A percentile compares a stretch with the other conserved stretches of the same genome.
phyloP scores from a whole-genome alignment of 2,888 invertebrate species.

The Esperia sulphurella region DNA sequence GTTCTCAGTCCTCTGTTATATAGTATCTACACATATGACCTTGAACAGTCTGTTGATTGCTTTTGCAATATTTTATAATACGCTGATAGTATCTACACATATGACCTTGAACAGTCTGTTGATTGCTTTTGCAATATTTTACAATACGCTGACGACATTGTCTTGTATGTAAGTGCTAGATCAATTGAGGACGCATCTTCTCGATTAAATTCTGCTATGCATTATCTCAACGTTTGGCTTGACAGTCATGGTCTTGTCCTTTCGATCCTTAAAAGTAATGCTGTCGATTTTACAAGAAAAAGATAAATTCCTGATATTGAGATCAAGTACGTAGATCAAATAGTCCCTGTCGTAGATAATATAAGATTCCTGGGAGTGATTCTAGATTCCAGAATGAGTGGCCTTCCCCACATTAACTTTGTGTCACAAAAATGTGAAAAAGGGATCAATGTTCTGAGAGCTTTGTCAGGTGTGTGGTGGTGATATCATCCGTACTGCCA shows the following conservation, averaged over 20 bases:
- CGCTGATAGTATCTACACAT: constrained; percentile 14
- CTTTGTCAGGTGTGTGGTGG: constrained; percentile 18
- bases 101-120: constrained; percentile 6
- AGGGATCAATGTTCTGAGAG: constrained; percentile 7
- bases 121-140: constrained; percentile 7
- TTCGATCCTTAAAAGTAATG: constrained; percentile 4
- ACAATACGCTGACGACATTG: constrained; percentile 18
- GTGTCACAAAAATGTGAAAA: constrained; percentile 11
- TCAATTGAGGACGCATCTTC: background rate
- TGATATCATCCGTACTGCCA: constrained; percentile 16
- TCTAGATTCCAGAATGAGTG: constrained; percentile 11
- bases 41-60: too few species aligned
- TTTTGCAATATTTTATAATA: too few species aligned
- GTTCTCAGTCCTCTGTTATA: constrained; percentile 17
- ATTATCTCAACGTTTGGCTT: constrained; percentile 6
- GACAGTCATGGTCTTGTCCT: constrained; percentile 6
- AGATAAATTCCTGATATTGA: background rate
- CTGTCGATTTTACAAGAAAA: constrained; percentile 6
- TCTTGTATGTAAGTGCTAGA: constrained; percentile 4
- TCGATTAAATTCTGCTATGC: constrained; percentile 3
- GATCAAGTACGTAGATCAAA: background rate
- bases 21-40: too few species aligned
- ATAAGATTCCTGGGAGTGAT: constrained; percentile 12
- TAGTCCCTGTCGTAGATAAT: background rate
- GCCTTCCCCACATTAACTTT: constrained; percentile 8